These are phyloP conservation scores for Diadumene lineata DNA, from an alignment of 92 coral and sea anemone species.

Conservation along the genomic window DNA sequence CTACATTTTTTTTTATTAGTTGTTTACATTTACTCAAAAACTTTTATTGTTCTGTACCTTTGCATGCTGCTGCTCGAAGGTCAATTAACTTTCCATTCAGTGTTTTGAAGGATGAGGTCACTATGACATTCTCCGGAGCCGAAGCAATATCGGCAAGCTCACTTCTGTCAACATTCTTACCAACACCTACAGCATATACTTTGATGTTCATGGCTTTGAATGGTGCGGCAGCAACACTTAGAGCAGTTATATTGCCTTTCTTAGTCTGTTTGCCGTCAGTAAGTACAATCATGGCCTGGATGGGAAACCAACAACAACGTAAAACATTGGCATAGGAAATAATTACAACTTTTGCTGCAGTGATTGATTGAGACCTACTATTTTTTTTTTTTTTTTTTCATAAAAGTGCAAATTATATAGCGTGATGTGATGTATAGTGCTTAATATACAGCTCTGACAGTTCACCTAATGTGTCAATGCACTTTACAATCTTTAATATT, in stretches of 20 bases:
- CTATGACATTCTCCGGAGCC: slow-evolving; percentile 26
- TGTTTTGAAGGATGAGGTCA: slow-evolving; percentile 37
- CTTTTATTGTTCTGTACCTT: slow-evolving; percentile 31
- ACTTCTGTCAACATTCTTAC: slow-evolving; percentile 21
- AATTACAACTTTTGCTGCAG: too few relatives aligned
- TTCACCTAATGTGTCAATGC: too few relatives aligned
- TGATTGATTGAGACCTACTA: too few relatives aligned
- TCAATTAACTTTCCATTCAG: slow-evolving; percentile 30
- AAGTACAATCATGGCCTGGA: slow-evolving; percentile 54
- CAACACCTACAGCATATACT: slow-evolving; percentile 62
- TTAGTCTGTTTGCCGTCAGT: slow-evolving; percentile 59
- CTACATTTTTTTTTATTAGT: too few relatives aligned
- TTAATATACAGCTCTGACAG: too few relatives aligned
- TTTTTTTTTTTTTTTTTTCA: too few relatives aligned
- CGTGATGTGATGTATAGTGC: too few relatives aligned
- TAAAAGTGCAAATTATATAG: too few relatives aligned
- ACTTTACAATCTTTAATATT: too few relatives aligned
- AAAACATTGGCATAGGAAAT: too few relatives aligned
- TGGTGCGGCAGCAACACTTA: slow-evolving; percentile 52
- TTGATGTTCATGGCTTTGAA: slow-evolving; percentile 40
- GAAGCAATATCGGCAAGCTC: slow-evolving; percentile 61
- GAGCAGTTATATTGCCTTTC: slow-evolving; percentile 31
- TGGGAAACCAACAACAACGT: not conserved
- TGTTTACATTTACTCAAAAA: not conserved
- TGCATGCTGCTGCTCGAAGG: slow-evolving; percentile 41